Evolutionary conservation across 2,797 vertebrate species (phyloP), one percentile per base, ranked within the genome.

Genomic region (Percopsis omiscomaycus): DNA sequence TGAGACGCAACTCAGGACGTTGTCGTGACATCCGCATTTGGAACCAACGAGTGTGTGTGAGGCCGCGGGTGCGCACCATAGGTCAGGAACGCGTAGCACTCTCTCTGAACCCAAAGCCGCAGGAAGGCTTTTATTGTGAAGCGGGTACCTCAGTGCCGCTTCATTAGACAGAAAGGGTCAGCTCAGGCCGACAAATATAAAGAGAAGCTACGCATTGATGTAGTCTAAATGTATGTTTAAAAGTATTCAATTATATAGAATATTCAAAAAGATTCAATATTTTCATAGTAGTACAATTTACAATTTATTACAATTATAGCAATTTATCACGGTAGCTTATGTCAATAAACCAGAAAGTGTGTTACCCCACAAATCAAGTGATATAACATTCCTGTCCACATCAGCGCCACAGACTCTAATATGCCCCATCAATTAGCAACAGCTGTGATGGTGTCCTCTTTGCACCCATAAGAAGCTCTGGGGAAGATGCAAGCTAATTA

Each of bases 21-120:
- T 79, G 77, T 68, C 15, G 56, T 68, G 66, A 65, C 64, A 84
- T 74, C 83, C 42, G 16, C 48, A 68, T 68, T 73, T 69, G 59
- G 64, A 71, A 57, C 58, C 32, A 9, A 5, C 51, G 29, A 2
- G 61, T 46, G 65, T 53, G 61, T 66, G 61, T 66, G 51, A 45
- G 63, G 61, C 32, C 50, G 47, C 37, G 14, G 37, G 54, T n/a
- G 12, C 70, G 63, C 64, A 75, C 68, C 30, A 51, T 30, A 50
- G 68, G 76, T 48, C 3, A 15, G 13, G 50, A 2, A 3, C 27
- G 63, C 57, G 30, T 49, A 65, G 56, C 32, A 59, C 70, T 74
- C 72, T 71, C 64, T 77, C 68, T 76, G 64, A 64, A 71, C 69
- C 69, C 69, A 66, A 45, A 78, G 54, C 64, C 61, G 47, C 47